Evolutionary conservation across 2,113 vertebrate species (phyloP).

Genomic region (Brienomyrus longianalis): DNA sequence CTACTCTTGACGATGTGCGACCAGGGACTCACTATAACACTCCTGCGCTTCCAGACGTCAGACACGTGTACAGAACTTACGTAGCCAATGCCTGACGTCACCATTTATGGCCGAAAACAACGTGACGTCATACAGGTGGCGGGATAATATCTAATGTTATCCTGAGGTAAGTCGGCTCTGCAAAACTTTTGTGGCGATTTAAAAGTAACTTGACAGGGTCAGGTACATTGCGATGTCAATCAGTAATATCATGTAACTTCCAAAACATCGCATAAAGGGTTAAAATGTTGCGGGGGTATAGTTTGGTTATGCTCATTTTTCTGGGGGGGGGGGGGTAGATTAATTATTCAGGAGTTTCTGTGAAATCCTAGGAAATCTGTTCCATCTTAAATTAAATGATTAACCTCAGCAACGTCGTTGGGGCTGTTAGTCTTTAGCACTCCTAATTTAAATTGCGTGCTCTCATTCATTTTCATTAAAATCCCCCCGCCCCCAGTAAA

Average conservation of each 20-base stretch:
- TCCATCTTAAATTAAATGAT: background rate
- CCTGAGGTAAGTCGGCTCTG: background rate
- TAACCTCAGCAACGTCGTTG: background rate
- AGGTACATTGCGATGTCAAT: background rate
- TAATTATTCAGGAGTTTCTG: background rate
- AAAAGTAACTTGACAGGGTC: background rate
- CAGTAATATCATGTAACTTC: background rate
- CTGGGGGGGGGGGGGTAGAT: background rate
- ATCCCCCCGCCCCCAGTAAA: background rate
- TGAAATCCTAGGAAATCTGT: background rate
- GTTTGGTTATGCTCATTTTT: background rate
- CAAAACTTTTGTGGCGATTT: background rate
- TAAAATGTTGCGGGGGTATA: background rate
- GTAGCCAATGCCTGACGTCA: background rate
- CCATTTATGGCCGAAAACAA: background rate
- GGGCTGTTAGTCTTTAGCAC: background rate
- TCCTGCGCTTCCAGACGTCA: background rate
- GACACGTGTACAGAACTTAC: background rate
- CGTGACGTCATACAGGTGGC: background rate
- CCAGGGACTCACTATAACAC: background rate
- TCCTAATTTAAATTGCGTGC: background rate
- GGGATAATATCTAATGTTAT: background rate
- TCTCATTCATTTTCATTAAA: background rate
- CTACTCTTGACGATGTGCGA: background rate
- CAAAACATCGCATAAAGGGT: background rate